A percentile compares a stretch with the other conserved stretches of the same genome.
Evolutionary conservation across 2,113 vertebrate genomes (phyloP).

Genomic region (Pollachius pollachius): DNA sequence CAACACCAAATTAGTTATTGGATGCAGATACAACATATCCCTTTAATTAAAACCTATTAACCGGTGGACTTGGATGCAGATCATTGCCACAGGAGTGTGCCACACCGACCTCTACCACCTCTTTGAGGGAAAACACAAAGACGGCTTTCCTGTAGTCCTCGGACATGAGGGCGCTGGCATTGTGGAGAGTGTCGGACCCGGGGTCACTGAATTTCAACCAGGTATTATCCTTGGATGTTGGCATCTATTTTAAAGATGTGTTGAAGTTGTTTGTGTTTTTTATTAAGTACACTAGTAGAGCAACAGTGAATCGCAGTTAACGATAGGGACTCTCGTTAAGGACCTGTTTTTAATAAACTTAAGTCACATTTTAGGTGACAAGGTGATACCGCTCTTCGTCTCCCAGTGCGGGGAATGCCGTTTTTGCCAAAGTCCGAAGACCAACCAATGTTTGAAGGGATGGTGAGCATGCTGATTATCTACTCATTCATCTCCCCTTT

Average conservation of each 20-base stretch:
- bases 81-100: slow-evolving; percentile 82
- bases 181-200: slow-evolving; percentile 82
- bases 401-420: slow-evolving; percentile 80
- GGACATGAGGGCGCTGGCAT: slow-evolving; percentile 85
- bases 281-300: no score
- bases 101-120: slow-evolving; percentile 76
- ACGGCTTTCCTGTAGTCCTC: slow-evolving; percentile 76
- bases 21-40: no score
- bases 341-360: no score
- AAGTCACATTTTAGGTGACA: slow-evolving; percentile 73
- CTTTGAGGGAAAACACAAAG: slow-evolving; percentile 63
- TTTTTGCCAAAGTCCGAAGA: slow-evolving; percentile 75
- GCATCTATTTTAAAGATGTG: no score
- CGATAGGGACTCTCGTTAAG: no score
- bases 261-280: no score
- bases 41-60: no score
- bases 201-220: slow-evolving; percentile 79
- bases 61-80: slow-evolving; percentile 55
- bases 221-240: slow-evolving; percentile 49
- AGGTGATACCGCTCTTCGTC: slow-evolving; percentile 79
- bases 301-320: no score
- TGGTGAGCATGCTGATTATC: slow-evolving; percentile 66
- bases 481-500: background rate
- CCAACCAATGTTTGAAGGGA: slow-evolving; percentile 76
- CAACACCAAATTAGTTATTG: no score